Evolutionary conservation across 2,113 vertebrate genomes (phyloP).

Genomic region (Zosterops japonicus): DNA sequence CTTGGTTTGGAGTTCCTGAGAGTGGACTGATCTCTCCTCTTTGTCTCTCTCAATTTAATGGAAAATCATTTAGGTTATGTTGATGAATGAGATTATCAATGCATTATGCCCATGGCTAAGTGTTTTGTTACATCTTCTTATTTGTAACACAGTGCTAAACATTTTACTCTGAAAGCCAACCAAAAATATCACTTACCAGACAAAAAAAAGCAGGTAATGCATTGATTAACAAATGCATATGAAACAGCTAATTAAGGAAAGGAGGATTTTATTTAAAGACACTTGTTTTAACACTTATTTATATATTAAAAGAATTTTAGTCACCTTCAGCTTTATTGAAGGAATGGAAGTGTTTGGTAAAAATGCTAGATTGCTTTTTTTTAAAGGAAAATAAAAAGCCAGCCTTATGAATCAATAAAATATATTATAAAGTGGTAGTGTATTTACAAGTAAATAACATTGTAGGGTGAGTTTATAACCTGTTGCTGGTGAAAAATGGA

Average conservation of each 20-base stretch:
- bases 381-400: neutral
- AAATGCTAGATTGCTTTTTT: neutral
- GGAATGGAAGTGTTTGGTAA: neutral
- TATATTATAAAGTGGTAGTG: neutral
- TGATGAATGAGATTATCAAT: neutral
- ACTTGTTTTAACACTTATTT: neutral
- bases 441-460: constrained; percentile 6
- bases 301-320: neutral
- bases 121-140: neutral
- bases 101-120: neutral
- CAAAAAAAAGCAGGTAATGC: neutral
- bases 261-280: neutral
- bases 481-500: neutral
- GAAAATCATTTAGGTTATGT: neutral
- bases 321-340: neutral
- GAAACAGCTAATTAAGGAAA: neutral
- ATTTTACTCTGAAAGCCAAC: neutral
- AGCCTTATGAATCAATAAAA: neutral
- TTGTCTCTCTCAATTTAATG: neutral
- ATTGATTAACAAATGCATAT: neutral
- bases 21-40: neutral
- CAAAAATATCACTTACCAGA: neutral
- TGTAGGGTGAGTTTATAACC: constrained; percentile 1
- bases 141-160: neutral
- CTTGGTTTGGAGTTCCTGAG: neutral